Evolutionary conservation across 2,113 vertebrate species (phyloP), one percentile per base, ranked within the genome.

Genomic region (Zeus faber): DNA sequence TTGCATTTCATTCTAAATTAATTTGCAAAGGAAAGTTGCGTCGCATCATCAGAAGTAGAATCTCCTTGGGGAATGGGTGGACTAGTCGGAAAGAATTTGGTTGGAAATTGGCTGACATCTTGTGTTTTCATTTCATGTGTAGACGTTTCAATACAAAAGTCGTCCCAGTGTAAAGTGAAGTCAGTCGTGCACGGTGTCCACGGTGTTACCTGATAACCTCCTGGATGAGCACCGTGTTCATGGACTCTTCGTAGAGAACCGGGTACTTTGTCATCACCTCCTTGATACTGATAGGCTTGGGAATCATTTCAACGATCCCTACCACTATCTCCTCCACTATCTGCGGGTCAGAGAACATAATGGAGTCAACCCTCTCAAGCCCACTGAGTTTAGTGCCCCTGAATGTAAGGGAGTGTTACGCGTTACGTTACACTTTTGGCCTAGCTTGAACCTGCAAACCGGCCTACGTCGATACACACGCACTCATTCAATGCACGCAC

Each of bases 211-310:
- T 93, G 68, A 95, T 93, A 73, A 94, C 91, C 55, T 98, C 93
- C 76, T 95, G 95, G n/a, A 90, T 83, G 54, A 98, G 83, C 45
- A 97, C 95, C 0, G 93, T 95, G 81, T 98, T 96, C 93, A 96
- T 95, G 41, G 94, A 95, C 73, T 96, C 94, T 46, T 96, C 92
- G 0, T 97, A 94, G 55, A 91, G 84, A 47, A 95, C 91, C 0
- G 93, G 93, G 70, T 91, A 95, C 68, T 88, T 94, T 14, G n/a
- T 33, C 65, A 82, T 85, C 53, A 95, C 92, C 24, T 79, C 78
- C 45, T 87, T 56, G 62, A 93, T 1, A 1, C 79, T 39, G 61
- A 94, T 80, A 60, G 89, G 82, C 2, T 54, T 17, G 5, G 94
- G 94, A 29, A 96, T 69, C 74, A 90, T 92, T 54, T 83, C 67